A percentile compares a stretch with the other conserved stretches of the same genome.
Conservation (phyloP, 2,888 invertebrate species). For the Parthenolecanium corni region DNA sequence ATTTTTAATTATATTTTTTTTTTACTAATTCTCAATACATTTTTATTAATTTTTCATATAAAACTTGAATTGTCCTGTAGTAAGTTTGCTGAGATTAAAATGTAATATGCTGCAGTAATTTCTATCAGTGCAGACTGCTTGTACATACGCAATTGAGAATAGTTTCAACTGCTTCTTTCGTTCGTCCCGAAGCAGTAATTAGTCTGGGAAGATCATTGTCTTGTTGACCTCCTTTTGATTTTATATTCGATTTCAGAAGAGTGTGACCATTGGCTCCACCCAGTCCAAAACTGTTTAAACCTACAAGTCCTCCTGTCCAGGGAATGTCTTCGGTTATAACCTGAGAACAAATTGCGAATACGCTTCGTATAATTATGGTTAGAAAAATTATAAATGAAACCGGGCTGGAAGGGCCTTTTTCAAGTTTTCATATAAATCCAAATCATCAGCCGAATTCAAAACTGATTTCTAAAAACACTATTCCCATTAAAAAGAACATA, state of each 20-base stretch:
- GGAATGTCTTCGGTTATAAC: conserved; percentile 11
- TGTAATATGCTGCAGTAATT: too few species aligned
- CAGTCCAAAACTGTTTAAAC: conserved; percentile 16
- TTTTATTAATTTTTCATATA: too few species aligned
- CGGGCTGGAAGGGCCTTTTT: not conserved
- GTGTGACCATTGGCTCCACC: conserved; percentile 21
- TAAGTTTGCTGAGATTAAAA: too few species aligned
- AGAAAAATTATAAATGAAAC: not conserved
- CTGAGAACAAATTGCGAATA: not conserved
- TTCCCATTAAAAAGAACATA: too few species aligned
- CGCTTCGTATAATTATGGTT: too few species aligned
- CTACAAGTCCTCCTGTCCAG: conserved; percentile 6
- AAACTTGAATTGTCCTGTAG: too few species aligned
- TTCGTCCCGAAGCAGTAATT: conserved; percentile 7
- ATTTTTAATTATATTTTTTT: too few species aligned
- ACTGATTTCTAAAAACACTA: too few species aligned
- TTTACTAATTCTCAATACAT: too few species aligned
- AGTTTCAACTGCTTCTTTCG: conserved; percentile 3
- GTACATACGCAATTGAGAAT: not conserved
- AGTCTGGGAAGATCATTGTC: not conserved
- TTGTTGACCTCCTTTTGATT: not conserved
- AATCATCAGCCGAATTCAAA: too few species aligned
- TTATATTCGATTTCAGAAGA: conserved; percentile 8
- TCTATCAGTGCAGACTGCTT: too few species aligned
- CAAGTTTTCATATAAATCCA: too few species aligned